These are phyloP conservation scores for Meliscaeva auricollis DNA, from an alignment of 2,888 invertebrate species.

Conservation along the genomic window DNA sequence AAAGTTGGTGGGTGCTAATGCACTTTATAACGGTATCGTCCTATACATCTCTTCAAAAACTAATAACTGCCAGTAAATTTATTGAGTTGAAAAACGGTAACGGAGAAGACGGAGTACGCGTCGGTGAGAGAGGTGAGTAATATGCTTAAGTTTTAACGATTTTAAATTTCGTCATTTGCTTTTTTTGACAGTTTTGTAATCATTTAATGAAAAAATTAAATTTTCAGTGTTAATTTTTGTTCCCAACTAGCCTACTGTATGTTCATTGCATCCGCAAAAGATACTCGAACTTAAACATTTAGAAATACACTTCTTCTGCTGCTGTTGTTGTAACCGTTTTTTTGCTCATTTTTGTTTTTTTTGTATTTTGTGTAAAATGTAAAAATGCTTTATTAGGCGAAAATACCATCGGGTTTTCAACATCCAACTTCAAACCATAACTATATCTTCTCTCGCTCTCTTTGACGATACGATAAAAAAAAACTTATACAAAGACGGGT, in stretches of 20 bases:
- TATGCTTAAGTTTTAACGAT: too few species aligned
- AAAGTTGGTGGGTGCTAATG: too few species aligned
- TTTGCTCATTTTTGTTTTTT: neutral
- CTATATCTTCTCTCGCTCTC: neutral
- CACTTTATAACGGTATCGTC: too few species aligned
- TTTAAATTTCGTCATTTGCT: too few species aligned
- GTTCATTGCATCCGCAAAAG: slow-evolving; percentile 15
- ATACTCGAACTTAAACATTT: slow-evolving; percentile 24
- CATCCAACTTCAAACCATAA: slow-evolving; percentile 55
- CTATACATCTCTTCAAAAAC: too few species aligned
- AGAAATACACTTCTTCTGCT: slow-evolving; percentile 20
- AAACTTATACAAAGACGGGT: neutral
- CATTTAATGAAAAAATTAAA: too few species aligned
- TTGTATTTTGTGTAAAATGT: slow-evolving; percentile 23
- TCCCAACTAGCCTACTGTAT: neutral
- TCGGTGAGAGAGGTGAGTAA: too few species aligned
- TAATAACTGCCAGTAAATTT: too few species aligned
- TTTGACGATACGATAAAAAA: neutral
- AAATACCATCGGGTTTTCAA: slow-evolving; percentile 62
- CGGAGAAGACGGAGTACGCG: too few species aligned
- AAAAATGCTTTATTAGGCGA: slow-evolving; percentile 67
- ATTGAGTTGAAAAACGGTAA: too few species aligned
- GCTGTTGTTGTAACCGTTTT: neutral
- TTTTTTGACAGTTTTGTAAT: too few species aligned
- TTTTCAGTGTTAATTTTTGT: neutral